A percentile compares a stretch with the other conserved stretches of the same genome.
Evolutionary conservation across 2,113 vertebrate genomes (phyloP).

Genomic region (Halcyon senegalensis): DNA sequence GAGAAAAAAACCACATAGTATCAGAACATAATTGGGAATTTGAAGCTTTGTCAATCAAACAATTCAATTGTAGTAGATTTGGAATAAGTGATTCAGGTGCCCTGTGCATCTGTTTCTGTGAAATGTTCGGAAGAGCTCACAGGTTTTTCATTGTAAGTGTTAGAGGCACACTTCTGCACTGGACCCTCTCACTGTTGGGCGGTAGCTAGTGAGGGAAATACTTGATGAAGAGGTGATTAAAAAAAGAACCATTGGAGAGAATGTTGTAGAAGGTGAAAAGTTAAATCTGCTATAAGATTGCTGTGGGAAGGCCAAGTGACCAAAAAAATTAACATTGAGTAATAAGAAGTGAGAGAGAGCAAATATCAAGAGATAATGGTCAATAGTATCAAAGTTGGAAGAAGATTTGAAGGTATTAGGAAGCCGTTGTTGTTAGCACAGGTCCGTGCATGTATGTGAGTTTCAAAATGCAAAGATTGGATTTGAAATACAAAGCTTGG

Average conservation of each 20-base stretch:
- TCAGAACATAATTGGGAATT: neutral
- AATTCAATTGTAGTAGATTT: neutral
- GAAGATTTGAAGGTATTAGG: neutral
- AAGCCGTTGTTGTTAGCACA: neutral
- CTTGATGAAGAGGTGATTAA: neutral
- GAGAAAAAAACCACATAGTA: fast-evolving
- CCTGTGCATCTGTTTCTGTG: neutral
- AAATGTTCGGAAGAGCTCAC: neutral
- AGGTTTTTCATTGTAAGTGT: neutral
- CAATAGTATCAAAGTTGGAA: neutral
- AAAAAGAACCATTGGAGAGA: neutral
- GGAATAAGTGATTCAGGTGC: neutral
- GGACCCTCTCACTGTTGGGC: neutral
- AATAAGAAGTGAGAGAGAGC: neutral
- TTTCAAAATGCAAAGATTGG: neutral
- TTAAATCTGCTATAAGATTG: neutral
- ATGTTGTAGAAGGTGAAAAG: neutral
- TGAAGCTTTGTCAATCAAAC: neutral
- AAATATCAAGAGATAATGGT: neutral
- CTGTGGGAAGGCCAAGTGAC: neutral
- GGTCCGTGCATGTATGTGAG: neutral
- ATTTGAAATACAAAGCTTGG: neutral
- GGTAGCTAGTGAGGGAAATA: neutral
- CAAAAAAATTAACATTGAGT: neutral
- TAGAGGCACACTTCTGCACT: neutral